phyloP scores from a whole-genome alignment of 2,888 invertebrate species.

The Synanthedon andrenaeformis region DNA sequence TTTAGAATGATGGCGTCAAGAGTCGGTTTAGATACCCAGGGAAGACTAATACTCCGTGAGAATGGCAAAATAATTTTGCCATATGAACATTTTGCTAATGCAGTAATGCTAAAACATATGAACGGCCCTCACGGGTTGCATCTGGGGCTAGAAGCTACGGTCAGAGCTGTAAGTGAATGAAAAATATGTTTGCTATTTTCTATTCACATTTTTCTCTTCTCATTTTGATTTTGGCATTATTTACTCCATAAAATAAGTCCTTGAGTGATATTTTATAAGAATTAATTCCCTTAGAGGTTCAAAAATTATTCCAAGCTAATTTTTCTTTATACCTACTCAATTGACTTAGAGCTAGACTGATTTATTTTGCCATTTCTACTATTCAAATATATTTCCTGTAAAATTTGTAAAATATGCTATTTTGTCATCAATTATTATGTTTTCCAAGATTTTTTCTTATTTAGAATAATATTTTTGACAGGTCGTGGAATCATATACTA shows the following conservation, averaged over 20 bases:
- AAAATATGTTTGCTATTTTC: not conserved
- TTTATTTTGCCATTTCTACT: too few species aligned
- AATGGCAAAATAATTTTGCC: slow-evolving; percentile 91
- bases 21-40: slow-evolving; percentile 85
- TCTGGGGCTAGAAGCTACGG: slow-evolving; percentile 85
- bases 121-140: slow-evolving; percentile 89
- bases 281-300: too few species aligned
- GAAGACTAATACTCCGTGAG: slow-evolving; percentile 83
- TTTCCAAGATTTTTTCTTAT: too few species aligned
- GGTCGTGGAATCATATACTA: slow-evolving; percentile 88
- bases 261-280: not conserved
- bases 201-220: not conserved
- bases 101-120: slow-evolving; percentile 92
- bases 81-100: slow-evolving; percentile 91
- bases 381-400: too few species aligned
- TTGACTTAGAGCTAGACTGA: too few species aligned
- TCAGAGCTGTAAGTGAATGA: slow-evolving; percentile 77
- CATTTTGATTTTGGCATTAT: not conserved
- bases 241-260: too few species aligned
- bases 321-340: too few species aligned
- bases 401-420: too few species aligned
- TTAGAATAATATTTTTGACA: slow-evolving; percentile 15
- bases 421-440: too few species aligned
- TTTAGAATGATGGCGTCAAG: slow-evolving; percentile 87
- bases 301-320: too few species aligned